These are phyloP conservation scores for Phalacrocorax pelagicus DNA, from an alignment of 2,113 vertebrate genomes.

Conservation along the genomic window DNA sequence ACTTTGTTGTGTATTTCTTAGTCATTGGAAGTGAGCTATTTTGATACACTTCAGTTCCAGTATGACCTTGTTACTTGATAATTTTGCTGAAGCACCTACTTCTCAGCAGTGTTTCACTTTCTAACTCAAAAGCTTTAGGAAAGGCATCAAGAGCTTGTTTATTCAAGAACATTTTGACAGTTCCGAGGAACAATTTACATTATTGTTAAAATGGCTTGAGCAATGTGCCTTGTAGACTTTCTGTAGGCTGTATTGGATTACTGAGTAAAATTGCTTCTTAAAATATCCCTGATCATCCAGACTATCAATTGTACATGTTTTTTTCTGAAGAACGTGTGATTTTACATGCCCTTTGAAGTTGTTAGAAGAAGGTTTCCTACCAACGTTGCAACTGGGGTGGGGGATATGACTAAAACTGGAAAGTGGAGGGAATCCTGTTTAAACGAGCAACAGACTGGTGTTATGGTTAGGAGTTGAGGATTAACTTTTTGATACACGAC, in stretches of 20 bases:
- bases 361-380: neutral
- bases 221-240: neutral
- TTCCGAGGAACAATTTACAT: neutral
- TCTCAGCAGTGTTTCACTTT: neutral
- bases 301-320: neutral
- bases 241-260: neutral
- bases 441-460: neutral
- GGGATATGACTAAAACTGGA: neutral
- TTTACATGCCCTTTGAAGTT: neutral
- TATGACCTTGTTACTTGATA: neutral
- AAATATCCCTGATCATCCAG: neutral
- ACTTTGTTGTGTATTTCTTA: neutral
- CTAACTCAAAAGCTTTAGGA: neutral
- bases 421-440: neutral
- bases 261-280: neutral
- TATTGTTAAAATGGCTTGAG: neutral
- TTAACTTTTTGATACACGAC: neutral
- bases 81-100: neutral
- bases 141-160: neutral
- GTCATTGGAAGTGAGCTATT: neutral
- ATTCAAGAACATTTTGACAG: neutral
- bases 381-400: neutral
- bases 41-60: neutral
- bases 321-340: neutral
- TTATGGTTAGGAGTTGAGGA: neutral